Evolutionary conservation across 2,888 invertebrate species (phyloP).

Genomic region (Blastobasis lacticolella): DNA sequence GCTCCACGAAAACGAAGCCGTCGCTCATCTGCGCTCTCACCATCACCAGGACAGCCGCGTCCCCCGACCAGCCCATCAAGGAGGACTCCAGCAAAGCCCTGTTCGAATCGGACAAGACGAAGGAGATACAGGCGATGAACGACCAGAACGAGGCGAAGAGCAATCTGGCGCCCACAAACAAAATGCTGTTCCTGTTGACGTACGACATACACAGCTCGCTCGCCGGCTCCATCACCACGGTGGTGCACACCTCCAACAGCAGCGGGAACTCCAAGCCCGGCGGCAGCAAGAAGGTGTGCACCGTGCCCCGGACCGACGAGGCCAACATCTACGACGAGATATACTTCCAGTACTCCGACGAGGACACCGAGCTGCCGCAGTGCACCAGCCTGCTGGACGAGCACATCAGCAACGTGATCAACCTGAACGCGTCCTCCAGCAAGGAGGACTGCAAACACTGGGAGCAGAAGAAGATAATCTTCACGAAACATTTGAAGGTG

Average conservation of each 20-base stretch:
- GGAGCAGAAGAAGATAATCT: conserved; percentile 57
- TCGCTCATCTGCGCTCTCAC: conserved; percentile 58
- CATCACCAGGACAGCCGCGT: conserved; percentile 44
- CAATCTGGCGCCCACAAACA: conserved; percentile 45
- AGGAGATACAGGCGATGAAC: conserved; percentile 82
- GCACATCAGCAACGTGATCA: conserved; percentile 71
- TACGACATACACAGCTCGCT: conserved; percentile 80
- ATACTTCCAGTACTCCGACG: conserved; percentile 74
- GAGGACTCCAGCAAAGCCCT: conserved; percentile 60
- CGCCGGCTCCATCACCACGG: conserved; percentile 59
- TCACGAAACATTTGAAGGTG: conserved; percentile 55
- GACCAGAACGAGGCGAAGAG: conserved; percentile 82
- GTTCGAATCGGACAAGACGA: conserved; percentile 49
- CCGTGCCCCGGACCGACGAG: conserved; percentile 51
- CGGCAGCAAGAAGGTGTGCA: conserved; percentile 65
- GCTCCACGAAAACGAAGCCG: conserved; percentile 45
- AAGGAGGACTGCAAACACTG: conserved; percentile 60
- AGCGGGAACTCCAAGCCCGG: conserved; percentile 68
- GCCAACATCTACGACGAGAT: conserved; percentile 62
- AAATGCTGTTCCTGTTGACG: conserved; percentile 76
- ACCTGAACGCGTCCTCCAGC: conserved; percentile 62
- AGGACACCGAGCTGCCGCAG: conserved; percentile 71
- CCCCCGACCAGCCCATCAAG: conserved; percentile 45
- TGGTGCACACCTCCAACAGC: conserved; percentile 58
- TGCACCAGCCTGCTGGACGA: conserved; percentile 59